Percentiles rank a stretch among this genome's conserved stretches.
Conservation (phyloP, 1,140 invertebrate species). For the Panonychus citri region DNA sequence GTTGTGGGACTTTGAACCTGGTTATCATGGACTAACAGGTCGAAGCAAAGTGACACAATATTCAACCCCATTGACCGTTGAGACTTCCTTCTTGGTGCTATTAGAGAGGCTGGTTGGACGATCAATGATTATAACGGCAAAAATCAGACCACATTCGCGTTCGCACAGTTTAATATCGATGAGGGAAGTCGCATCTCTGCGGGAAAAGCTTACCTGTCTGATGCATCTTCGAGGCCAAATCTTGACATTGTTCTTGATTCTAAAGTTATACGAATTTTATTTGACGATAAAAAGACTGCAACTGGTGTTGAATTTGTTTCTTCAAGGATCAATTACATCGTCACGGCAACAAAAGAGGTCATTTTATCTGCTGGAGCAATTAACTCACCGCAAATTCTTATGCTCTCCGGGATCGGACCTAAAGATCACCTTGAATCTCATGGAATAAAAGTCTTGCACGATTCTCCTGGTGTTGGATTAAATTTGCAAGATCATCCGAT, state of each 20-base stretch:
- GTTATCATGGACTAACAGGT: conserved; percentile 9
- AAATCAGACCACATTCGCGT: background rate
- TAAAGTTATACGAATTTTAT: conserved; percentile 52
- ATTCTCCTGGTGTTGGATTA: conserved; percentile 34
- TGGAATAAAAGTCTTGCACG: conserved; percentile 24
- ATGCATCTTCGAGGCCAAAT: conserved; percentile 45
- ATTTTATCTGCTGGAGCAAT: conserved; percentile 55
- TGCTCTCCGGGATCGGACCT: conserved; percentile 11
- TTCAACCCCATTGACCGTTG: background rate
- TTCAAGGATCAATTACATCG: conserved; percentile 34
- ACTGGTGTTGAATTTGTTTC: conserved; percentile 47
- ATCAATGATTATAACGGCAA: conserved; percentile 22
- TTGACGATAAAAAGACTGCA: conserved; percentile 50
- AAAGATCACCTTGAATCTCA: background rate
- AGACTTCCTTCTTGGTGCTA: conserved; percentile 35
- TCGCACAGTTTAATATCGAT: conserved; percentile 50
- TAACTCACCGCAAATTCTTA: conserved; percentile 7
- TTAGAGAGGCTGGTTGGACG: conserved; percentile 39
- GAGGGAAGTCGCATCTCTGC: conserved; percentile 61
- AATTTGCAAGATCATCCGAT: conserved; percentile 48
- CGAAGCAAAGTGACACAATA: conserved; percentile 24
- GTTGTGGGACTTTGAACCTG: conserved; percentile 14
- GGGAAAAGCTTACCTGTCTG: conserved; percentile 61
- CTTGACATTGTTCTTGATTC: conserved; percentile 57
- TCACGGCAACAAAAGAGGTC: conserved; percentile 45